Evolutionary conservation across 1,140 invertebrate species (phyloP).

Genomic region (Drosophila lacteicornis): DNA sequence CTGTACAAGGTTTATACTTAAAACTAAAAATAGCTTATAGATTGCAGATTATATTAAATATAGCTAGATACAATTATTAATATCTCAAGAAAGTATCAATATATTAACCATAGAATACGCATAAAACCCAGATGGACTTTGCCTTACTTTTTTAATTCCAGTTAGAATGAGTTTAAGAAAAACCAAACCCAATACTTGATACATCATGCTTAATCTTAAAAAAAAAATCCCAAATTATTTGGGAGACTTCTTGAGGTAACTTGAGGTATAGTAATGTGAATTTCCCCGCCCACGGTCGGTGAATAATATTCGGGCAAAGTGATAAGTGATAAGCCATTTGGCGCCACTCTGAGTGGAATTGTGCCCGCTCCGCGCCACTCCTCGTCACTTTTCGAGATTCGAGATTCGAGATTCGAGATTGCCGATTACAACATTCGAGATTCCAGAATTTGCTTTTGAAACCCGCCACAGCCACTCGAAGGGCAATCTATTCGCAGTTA

Average conservation of each 20-base stretch:
- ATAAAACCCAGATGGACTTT: too few species aligned
- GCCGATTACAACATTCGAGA: conserved; percentile 25
- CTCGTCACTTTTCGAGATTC: not conserved
- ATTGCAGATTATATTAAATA: too few species aligned
- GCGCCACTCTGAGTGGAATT: conserved; percentile 34
- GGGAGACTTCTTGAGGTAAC: not conserved
- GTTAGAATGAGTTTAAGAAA: not conserved
- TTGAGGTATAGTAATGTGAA: not conserved
- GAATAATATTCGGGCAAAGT: conserved; percentile 37
- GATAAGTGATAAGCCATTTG: conserved; percentile 53
- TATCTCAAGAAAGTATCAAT: too few species aligned
- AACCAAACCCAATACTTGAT: not conserved
- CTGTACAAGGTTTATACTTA: too few species aligned
- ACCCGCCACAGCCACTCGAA: not conserved
- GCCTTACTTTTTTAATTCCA: too few species aligned
- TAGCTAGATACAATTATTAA: too few species aligned
- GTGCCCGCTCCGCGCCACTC: conserved; percentile 1
- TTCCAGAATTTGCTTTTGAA: conserved; percentile 8
- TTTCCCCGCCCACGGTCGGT: conserved; percentile 22
- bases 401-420: not conserved
- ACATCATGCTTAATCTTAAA: conserved; percentile 18
- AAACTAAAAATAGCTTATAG: too few species aligned
- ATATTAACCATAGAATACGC: too few species aligned
- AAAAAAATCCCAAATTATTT: not conserved
- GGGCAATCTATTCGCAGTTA: conserved; percentile 40